A percentile compares a stretch with the other conserved stretches of the same genome.
These are phyloP conservation scores for Gastracanthus pulcherrimus DNA, from an alignment of 2,888 invertebrate genomes.

Conservation along the genomic window DNA sequence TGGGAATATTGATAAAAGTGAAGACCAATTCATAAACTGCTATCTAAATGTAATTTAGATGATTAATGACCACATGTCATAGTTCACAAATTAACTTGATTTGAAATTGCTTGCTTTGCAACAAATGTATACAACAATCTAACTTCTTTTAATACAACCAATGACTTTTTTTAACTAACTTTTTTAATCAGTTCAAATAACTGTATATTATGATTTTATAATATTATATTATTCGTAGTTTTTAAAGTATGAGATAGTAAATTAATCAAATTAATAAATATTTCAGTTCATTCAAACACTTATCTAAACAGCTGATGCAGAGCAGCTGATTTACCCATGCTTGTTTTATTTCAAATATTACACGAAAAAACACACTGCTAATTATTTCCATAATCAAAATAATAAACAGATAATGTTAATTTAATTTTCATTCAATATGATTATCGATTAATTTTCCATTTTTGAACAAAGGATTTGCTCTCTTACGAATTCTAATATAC, in stretches of 20 bases:
- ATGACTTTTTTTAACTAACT: no score
- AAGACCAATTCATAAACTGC: not conserved
- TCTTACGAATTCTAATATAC: no score
- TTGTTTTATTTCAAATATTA: not conserved
- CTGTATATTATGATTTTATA: not conserved
- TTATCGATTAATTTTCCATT: no score
- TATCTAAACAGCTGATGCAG: slow-evolving; percentile 1
- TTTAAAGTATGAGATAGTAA: not conserved
- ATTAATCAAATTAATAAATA: not conserved
- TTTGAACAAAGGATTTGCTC: no score
- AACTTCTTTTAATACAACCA: not conserved
- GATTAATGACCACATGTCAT: not conserved
- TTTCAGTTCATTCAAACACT: not conserved
- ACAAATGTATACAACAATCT: not conserved
- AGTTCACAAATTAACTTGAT: not conserved
- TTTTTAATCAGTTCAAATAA: not conserved
- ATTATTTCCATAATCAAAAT: no score
- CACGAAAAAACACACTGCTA: not conserved
- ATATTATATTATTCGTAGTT: no score
- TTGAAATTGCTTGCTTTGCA: not conserved
- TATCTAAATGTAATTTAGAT: not conserved
- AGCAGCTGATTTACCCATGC: not conserved
- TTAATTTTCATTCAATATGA: no score
- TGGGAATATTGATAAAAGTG: not conserved
- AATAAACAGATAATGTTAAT: no score